phyloP scores from a whole-genome alignment of 2,888 invertebrate species.

The Tribolium freemani region DNA sequence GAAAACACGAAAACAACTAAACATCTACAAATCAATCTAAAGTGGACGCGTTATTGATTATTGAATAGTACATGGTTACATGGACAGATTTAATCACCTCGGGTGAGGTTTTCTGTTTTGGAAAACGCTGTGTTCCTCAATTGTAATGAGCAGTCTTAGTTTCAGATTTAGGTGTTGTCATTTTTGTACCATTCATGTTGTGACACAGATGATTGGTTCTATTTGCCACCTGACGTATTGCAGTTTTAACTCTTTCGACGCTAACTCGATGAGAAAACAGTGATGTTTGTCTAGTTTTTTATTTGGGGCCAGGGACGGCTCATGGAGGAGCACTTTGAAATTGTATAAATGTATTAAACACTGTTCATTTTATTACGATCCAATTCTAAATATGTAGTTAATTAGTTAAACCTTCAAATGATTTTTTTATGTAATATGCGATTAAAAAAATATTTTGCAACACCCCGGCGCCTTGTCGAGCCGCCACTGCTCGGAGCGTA shows the following conservation, averaged over 20 bases:
- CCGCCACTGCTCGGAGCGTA: neutral
- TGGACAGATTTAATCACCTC: conserved; percentile 1
- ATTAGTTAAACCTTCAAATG: no score
- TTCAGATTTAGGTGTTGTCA: conserved; percentile 1
- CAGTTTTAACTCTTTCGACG: conserved; percentile 11
- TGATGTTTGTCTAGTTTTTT: conserved; percentile 26
- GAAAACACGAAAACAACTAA: conserved; percentile 22
- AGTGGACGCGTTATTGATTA: conserved; percentile 24
- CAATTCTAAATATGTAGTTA: no score
- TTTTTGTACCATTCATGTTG: neutral
- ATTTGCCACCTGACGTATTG: conserved; percentile 15
- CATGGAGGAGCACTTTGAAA: neutral
- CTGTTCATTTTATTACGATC: no score
- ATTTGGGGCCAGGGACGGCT: conserved; percentile 4
- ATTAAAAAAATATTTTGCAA: neutral
- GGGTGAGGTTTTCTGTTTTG: conserved; percentile 19
- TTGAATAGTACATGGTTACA: conserved; percentile 9
- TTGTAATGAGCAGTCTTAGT: neutral
- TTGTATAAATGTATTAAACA: no score
- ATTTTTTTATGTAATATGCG: no score
- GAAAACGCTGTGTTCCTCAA: neutral
- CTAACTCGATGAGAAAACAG: conserved; percentile 33
- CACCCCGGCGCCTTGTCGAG: neutral
- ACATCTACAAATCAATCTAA: conserved; percentile 17
- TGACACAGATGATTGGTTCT: neutral